Evolutionary conservation across 2,113 vertebrate species (phyloP).

Genomic region (Calidris pugnax): DNA sequence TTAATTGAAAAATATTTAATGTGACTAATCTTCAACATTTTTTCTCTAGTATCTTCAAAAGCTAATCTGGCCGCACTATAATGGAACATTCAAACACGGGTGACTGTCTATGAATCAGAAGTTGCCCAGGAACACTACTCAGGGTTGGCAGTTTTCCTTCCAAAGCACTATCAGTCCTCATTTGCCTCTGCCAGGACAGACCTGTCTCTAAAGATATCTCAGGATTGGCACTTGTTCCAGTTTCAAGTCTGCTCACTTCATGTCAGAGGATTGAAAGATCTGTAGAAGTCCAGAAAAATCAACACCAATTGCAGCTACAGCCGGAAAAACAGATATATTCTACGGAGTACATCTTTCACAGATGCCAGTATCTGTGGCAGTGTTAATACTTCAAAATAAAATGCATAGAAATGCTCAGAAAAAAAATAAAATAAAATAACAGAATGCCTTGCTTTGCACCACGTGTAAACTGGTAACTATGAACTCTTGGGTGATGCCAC

Average conservation of each 20-base stretch:
- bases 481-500: background rate
- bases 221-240: background rate
- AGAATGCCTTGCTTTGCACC: background rate
- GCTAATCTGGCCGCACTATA: background rate
- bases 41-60: background rate
- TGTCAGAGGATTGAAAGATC: background rate
- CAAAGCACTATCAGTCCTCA: background rate
- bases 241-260: background rate
- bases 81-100: background rate
- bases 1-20: background rate
- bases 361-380: background rate
- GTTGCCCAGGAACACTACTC: background rate
- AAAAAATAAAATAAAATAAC: background rate
- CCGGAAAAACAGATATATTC: background rate
- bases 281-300: background rate
- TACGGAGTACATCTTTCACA: background rate
- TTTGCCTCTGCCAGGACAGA: background rate
- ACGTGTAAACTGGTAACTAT: background rate
- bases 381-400: background rate
- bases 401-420: background rate
- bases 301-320: background rate
- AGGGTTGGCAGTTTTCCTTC: background rate
- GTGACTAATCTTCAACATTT: background rate
- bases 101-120: background rate
- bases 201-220: background rate